A percentile compares a stretch with the other conserved stretches of the same genome.
Evolutionary conservation across 1,140 invertebrate species (phyloP).

Genomic region (Ruditapes philippinarum): DNA sequence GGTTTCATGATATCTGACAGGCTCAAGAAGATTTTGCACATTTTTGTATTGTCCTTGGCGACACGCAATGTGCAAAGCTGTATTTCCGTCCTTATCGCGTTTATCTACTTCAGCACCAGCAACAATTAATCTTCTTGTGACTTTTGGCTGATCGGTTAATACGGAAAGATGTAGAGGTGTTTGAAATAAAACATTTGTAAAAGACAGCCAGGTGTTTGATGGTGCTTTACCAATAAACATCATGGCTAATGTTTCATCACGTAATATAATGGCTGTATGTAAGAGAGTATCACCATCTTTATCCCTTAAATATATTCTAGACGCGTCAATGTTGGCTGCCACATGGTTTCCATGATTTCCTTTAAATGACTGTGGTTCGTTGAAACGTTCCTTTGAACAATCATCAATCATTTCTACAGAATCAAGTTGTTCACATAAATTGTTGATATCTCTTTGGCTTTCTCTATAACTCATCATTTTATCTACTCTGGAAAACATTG

Average conservation of each 20-base stretch:
- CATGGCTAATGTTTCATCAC: constrained; percentile 51
- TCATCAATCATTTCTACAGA: too few relatives aligned
- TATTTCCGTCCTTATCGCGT: constrained; percentile 76
- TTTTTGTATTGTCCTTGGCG: constrained; percentile 89
- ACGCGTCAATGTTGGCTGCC: neutral
- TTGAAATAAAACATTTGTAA: constrained; percentile 80
- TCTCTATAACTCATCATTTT: too few relatives aligned
- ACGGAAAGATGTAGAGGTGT: constrained; percentile 92
- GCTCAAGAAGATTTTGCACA: constrained; percentile 89
- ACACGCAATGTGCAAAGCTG: constrained; percentile 85
- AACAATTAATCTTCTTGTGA: constrained; percentile 90
- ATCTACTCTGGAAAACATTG: too few relatives aligned
- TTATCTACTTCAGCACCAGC: constrained; percentile 89
- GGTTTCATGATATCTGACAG: constrained; percentile 86
- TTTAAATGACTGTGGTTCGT: too few relatives aligned
- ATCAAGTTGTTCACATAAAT: too few relatives aligned
- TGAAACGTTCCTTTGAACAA: too few relatives aligned
- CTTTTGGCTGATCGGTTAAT: constrained; percentile 89
- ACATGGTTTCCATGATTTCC: too few relatives aligned
- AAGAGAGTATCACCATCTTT: constrained; percentile 67
- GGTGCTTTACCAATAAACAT: constrained; percentile 66
- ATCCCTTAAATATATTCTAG: neutral
- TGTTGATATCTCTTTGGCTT: too few relatives aligned
- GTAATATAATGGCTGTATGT: constrained; percentile 75
- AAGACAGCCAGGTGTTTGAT: constrained; percentile 51